Conservation (phyloP, 2,888 invertebrate species). For the Calliphora vomitoria region DNA sequence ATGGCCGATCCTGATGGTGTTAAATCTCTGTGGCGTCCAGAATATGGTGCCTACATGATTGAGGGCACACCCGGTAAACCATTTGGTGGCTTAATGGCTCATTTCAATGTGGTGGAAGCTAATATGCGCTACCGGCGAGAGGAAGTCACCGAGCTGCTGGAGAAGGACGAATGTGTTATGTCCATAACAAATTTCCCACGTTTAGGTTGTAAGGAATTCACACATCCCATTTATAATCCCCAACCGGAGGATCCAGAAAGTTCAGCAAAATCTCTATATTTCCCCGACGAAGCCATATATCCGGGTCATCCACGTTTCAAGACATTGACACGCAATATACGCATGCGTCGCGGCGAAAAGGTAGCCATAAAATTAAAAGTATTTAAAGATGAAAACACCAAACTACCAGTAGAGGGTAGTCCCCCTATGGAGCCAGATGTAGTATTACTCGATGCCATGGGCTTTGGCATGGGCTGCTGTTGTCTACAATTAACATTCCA, state of each 20-base stretch:
- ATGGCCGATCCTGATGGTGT: conserved; percentile 90
- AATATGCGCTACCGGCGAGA: conserved; percentile 95
- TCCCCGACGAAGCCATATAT: conserved; percentile 97
- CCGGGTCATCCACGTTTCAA: conserved; percentile 97
- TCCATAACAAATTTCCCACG: conserved; percentile 97
- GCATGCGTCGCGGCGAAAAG: conserved; percentile 95
- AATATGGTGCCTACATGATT: conserved; percentile 99
- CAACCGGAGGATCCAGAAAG: conserved; percentile 89
- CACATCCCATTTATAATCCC: conserved; percentile 89
- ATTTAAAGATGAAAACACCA: conserved; percentile 94
- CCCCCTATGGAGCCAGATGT: conserved; percentile 93
- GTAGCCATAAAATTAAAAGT: conserved; percentile 98
- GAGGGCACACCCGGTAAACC: conserved; percentile 99
- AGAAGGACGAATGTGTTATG: conserved; percentile 92
- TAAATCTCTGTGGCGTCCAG: conserved; percentile 97
- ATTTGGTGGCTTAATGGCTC: conserved; percentile 97
- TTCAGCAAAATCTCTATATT: conserved; percentile 93
- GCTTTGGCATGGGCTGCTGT: conserved; percentile 99
- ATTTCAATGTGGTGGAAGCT: conserved; percentile 98
- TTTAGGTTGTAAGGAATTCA: conserved; percentile 95
- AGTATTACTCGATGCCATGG: conserved; percentile 99
- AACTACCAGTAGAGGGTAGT: conserved; percentile 92
- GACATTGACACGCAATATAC: conserved; percentile 96
- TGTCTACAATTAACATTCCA: conserved; percentile 97
- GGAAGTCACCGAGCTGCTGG: conserved; percentile 91